Evolutionary conservation across 2,888 invertebrate species (phyloP), one percentile per base, ranked within the genome.

Genomic region (Quadroppia sp.): DNA sequence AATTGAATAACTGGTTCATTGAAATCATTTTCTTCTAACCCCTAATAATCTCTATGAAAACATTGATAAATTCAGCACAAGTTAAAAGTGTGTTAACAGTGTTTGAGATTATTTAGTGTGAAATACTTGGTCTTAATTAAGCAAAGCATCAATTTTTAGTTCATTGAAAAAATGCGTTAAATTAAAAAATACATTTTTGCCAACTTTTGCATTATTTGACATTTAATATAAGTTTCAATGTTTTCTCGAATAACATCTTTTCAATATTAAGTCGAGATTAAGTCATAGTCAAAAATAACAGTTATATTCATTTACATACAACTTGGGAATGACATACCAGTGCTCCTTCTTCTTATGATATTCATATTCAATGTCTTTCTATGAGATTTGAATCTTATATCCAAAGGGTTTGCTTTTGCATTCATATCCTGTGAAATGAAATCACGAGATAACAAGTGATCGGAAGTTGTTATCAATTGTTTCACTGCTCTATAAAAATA

Each of bases 321-420:
- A 7, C 4, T 11, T 36, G 6, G 36, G 36, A 20, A 53, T 53
- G 30, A 67, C 67, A 42, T 40, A 42, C 67, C 67, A 9, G 67
- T 67, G 32, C 67, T 67, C 23, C 67, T 40, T 20, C 67, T 67
- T n/a, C 67, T 67, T 4, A 67, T 67, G 2, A 67, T 67, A 67
- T 67, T 36, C 67, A 67, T 67, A 67, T 64, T 32, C 17, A n/a
- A n/a, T 50, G 50, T 7, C 6, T 50, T 20, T 50, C 17, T n/a
- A n/a, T n/a, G 9, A 36, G 9, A 36, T 36, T 36, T 4, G 4
- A 4, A 9, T 36, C 36, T 53, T 53, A 25, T 25, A 53, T 25
- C 25, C 23, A 53, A 25, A n/a, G 23, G 6, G 53, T 25, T 53
- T 9, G 2, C 2, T 45, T 45, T 45, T 15, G 15, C 45, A 11